Evolutionary conservation across 2,888 invertebrate genomes (phyloP).

Genomic region (Patella depressa): DNA sequence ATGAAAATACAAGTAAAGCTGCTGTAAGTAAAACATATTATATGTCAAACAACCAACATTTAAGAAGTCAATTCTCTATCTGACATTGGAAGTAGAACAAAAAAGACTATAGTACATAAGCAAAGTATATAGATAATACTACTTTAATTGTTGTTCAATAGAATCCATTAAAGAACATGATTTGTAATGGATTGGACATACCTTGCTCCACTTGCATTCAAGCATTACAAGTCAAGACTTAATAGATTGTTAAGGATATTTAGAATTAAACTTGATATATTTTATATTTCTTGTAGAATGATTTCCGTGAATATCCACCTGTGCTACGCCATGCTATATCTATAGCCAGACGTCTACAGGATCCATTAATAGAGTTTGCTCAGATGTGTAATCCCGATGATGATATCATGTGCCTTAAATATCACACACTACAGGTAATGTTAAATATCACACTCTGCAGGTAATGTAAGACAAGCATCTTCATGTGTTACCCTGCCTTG

Average conservation of each 20-base stretch:
- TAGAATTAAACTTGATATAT: background rate
- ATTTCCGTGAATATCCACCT: constrained; percentile 94
- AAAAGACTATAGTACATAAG: background rate
- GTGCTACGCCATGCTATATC: constrained; percentile 93
- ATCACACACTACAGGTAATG: constrained; percentile 82
- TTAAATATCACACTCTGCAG: background rate
- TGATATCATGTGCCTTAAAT: constrained; percentile 93
- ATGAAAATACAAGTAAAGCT: constrained; percentile 91
- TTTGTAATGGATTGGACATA: too few species aligned
- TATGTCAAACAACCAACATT: background rate
- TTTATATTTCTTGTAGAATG: constrained; percentile 73
- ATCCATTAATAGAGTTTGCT: constrained; percentile 95
- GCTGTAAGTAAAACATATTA: constrained; percentile 71
- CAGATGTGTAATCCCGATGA: constrained; percentile 96
- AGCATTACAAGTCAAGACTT: too few species aligned
- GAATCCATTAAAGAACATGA: too few species aligned
- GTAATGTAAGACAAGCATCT: too few species aligned
- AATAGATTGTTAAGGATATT: too few species aligned
- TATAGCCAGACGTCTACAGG: constrained; percentile 91
- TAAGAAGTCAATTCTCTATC: background rate
- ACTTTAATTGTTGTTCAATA: too few species aligned
- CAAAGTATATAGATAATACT: too few species aligned
- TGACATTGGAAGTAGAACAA: background rate
- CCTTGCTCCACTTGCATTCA: too few species aligned
- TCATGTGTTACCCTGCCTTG: too few species aligned